phyloP scores from a whole-genome alignment of 2,113 vertebrate species.

The Mirounga angustirostris region DNA sequence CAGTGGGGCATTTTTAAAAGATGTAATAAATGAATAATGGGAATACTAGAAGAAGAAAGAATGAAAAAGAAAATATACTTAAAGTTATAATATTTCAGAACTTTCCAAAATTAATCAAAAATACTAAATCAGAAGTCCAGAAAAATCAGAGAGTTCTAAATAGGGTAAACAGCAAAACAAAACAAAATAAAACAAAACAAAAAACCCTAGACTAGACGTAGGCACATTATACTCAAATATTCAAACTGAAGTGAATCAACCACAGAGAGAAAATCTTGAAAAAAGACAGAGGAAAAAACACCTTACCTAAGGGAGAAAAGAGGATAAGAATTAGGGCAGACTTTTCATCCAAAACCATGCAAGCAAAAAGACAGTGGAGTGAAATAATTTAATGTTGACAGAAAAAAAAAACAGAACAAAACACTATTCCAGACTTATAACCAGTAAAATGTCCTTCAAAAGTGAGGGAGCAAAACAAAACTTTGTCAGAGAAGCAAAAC shows the following conservation, averaged over 20 bases:
- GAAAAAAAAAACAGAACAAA: background rate
- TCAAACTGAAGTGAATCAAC: background rate
- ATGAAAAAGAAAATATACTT: no score
- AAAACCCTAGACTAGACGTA: background rate
- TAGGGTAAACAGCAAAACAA: background rate
- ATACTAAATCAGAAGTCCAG: background rate
- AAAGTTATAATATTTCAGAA: background rate
- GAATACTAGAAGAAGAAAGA: background rate
- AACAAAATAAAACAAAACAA: background rate
- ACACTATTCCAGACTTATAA: background rate
- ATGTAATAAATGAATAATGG: background rate
- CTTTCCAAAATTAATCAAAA: background rate
- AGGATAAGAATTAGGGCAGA: background rate
- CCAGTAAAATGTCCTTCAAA: background rate
- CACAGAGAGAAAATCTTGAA: background rate
- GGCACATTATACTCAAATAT: background rate
- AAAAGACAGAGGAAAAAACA: background rate
- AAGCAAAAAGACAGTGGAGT: background rate
- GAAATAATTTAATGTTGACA: background rate
- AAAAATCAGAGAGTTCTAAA: background rate
- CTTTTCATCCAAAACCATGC: background rate
- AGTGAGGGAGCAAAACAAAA: background rate
- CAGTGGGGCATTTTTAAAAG: background rate
- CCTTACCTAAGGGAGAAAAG: background rate
- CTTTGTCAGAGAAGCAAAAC: background rate